Percentiles rank a stretch among this genome's conserved stretches.
Conservation (phyloP, 2,888 invertebrate genomes). For the Pelosia muscerda region DNA sequence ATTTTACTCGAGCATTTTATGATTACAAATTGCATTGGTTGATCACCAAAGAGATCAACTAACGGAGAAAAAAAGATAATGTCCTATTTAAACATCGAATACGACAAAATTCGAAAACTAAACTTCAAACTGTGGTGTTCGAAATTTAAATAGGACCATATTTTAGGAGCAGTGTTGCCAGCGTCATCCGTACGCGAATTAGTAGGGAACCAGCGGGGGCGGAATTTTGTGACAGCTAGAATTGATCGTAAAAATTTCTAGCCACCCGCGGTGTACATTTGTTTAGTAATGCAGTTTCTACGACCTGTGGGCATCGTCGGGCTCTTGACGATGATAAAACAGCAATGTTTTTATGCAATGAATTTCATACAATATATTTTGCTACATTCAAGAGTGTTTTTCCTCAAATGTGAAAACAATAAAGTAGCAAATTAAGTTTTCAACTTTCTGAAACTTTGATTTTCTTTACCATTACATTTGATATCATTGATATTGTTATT, state of each 20-base stretch:
- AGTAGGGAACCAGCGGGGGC: conserved; percentile 62
- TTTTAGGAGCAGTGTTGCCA: conserved; percentile 23
- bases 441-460: too few relatives aligned
- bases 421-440: background rate
- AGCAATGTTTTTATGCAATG: conserved; percentile 1
- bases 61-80: conserved; percentile 34
- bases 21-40: conserved; percentile 18
- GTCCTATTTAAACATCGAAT: conserved; percentile 27
- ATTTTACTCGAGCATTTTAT: conserved; percentile 22
- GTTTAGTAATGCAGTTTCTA: conserved; percentile 41
- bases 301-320: conserved; percentile 24
- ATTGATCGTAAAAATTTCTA: conserved; percentile 55
- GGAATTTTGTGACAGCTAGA: conserved; percentile 55
- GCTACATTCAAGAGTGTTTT: background rate
- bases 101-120: background rate
- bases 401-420: background rate
- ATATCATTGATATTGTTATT: too few relatives aligned
- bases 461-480: too few relatives aligned
- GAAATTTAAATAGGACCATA: conserved; percentile 29
- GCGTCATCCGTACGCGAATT: conserved; percentile 56
- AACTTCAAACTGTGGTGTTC: conserved; percentile 16
- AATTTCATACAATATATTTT: background rate
- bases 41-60: conserved; percentile 23
- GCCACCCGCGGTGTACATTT: conserved; percentile 53
- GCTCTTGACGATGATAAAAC: conserved; percentile 25